Base-by-base conservation (phyloP, 35 echinoderm and acorn worm species). In the Eucidaris tribuloides region DNA sequence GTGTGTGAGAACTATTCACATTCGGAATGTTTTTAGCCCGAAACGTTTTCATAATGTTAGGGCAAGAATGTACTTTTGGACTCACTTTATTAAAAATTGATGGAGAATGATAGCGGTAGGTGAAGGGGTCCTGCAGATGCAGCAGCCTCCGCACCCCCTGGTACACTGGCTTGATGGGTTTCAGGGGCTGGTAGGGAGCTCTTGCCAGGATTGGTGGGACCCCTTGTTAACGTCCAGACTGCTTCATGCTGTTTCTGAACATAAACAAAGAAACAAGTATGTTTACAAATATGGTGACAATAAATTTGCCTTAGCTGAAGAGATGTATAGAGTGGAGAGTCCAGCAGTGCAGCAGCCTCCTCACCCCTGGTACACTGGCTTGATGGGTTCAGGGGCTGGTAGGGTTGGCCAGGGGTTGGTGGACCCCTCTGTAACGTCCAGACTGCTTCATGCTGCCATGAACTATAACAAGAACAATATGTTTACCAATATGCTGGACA, bases 21-120 rank as follows among this genome's bases (percentile, higher is more conserved):
- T n/a, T n/a, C n/a, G n/a, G n/a, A n/a, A n/a, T n/a, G n/a, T n/a
- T n/a, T n/a, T n/a, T n/a, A n/a, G n/a, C n/a, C n/a, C n/a, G n/a
- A n/a, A n/a, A n/a, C n/a, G n/a, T n/a, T n/a, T n/a, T n/a, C n/a
- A n/a, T n/a, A n/a, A n/a, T n/a, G n/a, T n/a, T n/a, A n/a, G n/a
- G n/a, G n/a, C n/a, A n/a, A n/a, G n/a, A n/a, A n/a, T n/a, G n/a
- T n/a, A n/a, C n/a, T n/a, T n/a, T n/a, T n/a, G n/a, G 54, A 62
- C 25, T 74, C 71, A 99, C 96, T 81, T 99, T 99, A 46, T 93
- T 79, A 5, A 99, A 60, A n/a, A n/a, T n/a, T n/a, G 20, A 93
- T 81, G 20, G 43, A 83, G 61, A 93, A 99, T n/a, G 7, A 99
- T 61, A 45, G 78, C 64, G 36, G 77, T 87, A 90, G 93, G 94